These are phyloP conservation scores for Myotis yumanensis DNA, from an alignment of 2,113 vertebrate genomes.

Conservation along the genomic window DNA sequence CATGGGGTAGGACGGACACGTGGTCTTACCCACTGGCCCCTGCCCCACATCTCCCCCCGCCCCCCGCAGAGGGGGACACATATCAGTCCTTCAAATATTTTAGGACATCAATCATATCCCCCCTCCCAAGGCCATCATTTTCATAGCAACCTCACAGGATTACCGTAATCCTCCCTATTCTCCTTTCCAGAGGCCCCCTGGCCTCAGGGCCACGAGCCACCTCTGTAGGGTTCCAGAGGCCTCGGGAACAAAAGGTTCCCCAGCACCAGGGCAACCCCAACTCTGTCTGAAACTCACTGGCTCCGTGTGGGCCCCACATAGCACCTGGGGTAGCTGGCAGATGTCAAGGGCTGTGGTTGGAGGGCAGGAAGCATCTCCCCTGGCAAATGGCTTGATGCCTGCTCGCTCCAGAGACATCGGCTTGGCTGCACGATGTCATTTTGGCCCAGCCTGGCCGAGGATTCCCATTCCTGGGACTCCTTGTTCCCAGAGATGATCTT, in stretches of 20 bases:
- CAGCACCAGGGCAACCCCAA: not conserved
- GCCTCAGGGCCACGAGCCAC: constrained; percentile 15
- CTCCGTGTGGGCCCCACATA: not conserved
- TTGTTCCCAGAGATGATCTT: not conserved
- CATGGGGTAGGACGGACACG: constrained; percentile 29
- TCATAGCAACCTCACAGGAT: not conserved
- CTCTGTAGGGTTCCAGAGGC: constrained; percentile 16
- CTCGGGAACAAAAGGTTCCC: constrained; percentile 56
- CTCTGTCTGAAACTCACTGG: not conserved
- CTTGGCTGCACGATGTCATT: not conserved
- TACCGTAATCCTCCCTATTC: not conserved
- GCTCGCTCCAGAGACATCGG: not conserved
- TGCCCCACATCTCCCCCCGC: not conserved
- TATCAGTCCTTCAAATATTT: constrained; percentile 9
- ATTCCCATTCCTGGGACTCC: not conserved
- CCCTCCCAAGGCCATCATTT: not conserved
- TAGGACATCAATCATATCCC: not conserved
- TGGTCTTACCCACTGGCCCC: not conserved
- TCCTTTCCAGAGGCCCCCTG: not conserved
- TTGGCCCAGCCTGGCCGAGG: not conserved
- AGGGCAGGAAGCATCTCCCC: not conserved
- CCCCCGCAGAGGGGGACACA: not conserved
- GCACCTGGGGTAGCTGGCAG: not conserved
- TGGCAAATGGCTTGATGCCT: constrained; percentile 14
- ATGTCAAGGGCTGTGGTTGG: not conserved